These are phyloP conservation scores for Aspidoscelis tigris DNA, from an alignment of 2,113 vertebrate species.

Conservation along the genomic window DNA sequence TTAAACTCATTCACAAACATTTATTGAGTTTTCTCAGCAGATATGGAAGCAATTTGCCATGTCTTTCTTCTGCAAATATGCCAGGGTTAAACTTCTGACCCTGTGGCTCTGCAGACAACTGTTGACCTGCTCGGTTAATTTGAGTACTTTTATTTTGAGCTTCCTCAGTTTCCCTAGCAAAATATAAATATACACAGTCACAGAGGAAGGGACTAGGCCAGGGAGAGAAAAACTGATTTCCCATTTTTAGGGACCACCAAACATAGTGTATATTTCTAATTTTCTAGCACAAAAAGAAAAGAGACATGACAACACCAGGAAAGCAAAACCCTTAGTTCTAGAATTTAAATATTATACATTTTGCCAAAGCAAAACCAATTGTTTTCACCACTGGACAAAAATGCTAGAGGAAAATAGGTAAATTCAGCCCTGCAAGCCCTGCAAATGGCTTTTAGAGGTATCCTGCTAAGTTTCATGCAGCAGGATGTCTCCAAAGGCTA, in stretches of 20 bases:
- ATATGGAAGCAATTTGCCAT: too few relatives aligned
- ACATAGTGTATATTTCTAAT: slow-evolving; percentile 62
- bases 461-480: too few relatives aligned
- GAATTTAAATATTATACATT: slow-evolving; percentile 70
- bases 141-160: background rate
- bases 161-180: background rate
- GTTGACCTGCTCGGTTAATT: too few relatives aligned
- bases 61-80: too few relatives aligned
- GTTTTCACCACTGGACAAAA: slow-evolving; percentile 67
- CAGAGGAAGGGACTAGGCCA: slow-evolving; percentile 54
- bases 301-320: slow-evolving; percentile 69
- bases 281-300: slow-evolving; percentile 57
- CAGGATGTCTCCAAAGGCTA: too few relatives aligned
- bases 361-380: slow-evolving; percentile 70
- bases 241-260: slow-evolving; percentile 60
- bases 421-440: too few relatives aligned
- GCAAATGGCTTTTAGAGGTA: too few relatives aligned
- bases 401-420: slow-evolving; percentile 57
- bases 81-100: too few relatives aligned
- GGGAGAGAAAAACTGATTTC: slow-evolving; percentile 47
- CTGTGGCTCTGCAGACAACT: too few relatives aligned
- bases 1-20: too few relatives aligned
- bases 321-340: slow-evolving; percentile 69
- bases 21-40: too few relatives aligned
- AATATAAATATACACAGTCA: background rate